Conservation (phyloP, 2,113 vertebrate species). For the Silurus asotus region DNA sequence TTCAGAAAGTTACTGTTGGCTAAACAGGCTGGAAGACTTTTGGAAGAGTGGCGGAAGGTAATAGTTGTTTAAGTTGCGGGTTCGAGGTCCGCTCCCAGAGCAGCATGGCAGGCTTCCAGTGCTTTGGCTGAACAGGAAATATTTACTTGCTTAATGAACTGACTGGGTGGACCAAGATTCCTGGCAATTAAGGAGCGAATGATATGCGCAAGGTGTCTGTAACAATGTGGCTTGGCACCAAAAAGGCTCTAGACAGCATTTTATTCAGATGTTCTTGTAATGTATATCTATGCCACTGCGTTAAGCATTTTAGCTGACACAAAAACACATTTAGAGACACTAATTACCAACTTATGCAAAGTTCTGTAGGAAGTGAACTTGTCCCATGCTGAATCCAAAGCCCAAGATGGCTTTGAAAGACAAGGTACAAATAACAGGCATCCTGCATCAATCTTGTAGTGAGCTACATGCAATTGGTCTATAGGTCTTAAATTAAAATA, state of each 20-base stretch:
- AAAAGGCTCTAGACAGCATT: constrained; percentile 24
- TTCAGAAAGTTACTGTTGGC: constrained; percentile 51
- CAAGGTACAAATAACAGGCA: neutral
- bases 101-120: constrained; percentile 60
- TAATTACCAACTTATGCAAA: constrained; percentile 14
- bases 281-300: constrained; percentile 5
- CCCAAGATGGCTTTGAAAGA: neutral
- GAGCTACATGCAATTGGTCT: neutral
- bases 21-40: constrained; percentile 50
- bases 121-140: constrained; percentile 56
- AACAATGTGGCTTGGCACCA: constrained; percentile 49
- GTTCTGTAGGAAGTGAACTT: neutral
- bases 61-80: constrained; percentile 68
- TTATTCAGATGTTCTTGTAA: constrained; percentile 25
- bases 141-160: constrained; percentile 62
- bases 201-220: constrained; percentile 51
- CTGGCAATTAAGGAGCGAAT: constrained; percentile 45
- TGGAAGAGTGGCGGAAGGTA: constrained; percentile 55
- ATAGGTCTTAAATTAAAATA: neutral
- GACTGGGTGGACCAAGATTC: constrained; percentile 50
- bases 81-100: constrained; percentile 61
- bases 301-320: neutral
- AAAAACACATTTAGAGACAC: constrained; percentile 22
- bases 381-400: neutral
- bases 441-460: neutral